A percentile compares a stretch with the other conserved stretches of the same genome.
Evolutionary conservation across 1,140 invertebrate species (phyloP).

Genomic region (Diuraphis noxia): DNA sequence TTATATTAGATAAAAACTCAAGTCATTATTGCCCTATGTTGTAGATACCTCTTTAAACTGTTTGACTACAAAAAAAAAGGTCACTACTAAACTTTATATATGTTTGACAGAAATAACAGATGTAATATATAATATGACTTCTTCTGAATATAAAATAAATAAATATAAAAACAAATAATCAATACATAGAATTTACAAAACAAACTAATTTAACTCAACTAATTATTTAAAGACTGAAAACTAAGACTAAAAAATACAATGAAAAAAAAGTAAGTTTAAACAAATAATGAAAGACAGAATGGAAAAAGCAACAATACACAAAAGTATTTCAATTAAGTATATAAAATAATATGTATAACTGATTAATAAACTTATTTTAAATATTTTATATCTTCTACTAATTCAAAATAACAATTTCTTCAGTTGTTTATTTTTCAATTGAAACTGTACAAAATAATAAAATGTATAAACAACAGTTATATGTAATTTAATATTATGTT

Average conservation of each 20-base stretch:
- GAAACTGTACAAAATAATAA: background rate
- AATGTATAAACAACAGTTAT: background rate
- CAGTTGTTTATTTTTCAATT: background rate
- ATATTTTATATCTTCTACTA: background rate
- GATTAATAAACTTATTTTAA: background rate
- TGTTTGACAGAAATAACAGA: too few relatives aligned
- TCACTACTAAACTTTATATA: too few relatives aligned
- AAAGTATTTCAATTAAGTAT: too few relatives aligned
- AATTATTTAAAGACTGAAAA: background rate
- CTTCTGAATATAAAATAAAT: too few relatives aligned
- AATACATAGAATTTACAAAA: too few relatives aligned
- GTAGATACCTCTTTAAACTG: too few relatives aligned
- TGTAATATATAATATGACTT: too few relatives aligned
- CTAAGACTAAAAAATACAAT: too few relatives aligned
- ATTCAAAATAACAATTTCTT: background rate
- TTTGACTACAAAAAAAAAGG: too few relatives aligned
- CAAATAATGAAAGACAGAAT: background rate
- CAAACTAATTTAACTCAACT: background rate
- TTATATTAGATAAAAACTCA: background rate
- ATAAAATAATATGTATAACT: background rate
- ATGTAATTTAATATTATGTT: background rate
- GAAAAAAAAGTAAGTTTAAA: background rate
- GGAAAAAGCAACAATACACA: background rate
- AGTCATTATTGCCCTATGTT: too few relatives aligned
- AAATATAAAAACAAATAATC: too few relatives aligned